Percentiles rank a stretch among this genome's conserved stretches.
phyloP scores from a whole-genome alignment of 2,113 vertebrate genomes.

The Hymenochirus boettgeri region DNA sequence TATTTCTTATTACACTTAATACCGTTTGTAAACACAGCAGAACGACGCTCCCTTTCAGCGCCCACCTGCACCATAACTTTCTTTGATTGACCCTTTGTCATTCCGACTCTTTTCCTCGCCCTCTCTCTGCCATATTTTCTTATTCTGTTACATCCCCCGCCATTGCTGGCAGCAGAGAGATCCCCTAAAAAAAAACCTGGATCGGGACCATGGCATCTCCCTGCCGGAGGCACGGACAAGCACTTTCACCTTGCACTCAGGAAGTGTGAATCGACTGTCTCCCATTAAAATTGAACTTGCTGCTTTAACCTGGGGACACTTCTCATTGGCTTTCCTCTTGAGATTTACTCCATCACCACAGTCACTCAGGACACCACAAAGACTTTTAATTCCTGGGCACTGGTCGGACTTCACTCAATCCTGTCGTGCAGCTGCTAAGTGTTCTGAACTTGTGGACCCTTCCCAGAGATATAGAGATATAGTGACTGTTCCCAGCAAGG shows the following conservation, averaged over 20 bases:
- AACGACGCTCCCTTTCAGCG: too few relatives aligned
- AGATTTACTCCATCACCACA: conserved; percentile 9
- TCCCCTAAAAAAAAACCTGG: conserved; percentile 15
- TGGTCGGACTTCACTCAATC: not conserved
- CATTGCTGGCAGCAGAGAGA: conserved; percentile 1
- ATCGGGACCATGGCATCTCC: conserved; percentile 21
- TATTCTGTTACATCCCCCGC: conserved; percentile 8
- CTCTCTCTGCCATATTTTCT: not conserved
- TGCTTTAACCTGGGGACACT: conserved; percentile 22
- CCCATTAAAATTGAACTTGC: not conserved
- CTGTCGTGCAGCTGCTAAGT: not conserved
- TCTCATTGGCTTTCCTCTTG: not conserved
- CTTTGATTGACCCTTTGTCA: too few relatives aligned
- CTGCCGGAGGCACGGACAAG: conserved; percentile 26
- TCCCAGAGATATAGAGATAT: not conserved
- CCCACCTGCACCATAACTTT: too few relatives aligned
- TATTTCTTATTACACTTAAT: too few relatives aligned
- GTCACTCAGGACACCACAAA: conserved; percentile 30
- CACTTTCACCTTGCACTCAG: conserved; percentile 18
- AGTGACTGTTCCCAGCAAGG: not conserved
- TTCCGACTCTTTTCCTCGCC: too few relatives aligned
- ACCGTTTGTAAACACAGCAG: too few relatives aligned
- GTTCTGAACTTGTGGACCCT: not conserved
- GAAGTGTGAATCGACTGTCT: conserved; percentile 17
- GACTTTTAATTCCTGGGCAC: conserved; percentile 14